These are phyloP conservation scores for Nesogale talazaci DNA, from an alignment of 2,113 vertebrate genomes.

Conservation along the genomic window DNA sequence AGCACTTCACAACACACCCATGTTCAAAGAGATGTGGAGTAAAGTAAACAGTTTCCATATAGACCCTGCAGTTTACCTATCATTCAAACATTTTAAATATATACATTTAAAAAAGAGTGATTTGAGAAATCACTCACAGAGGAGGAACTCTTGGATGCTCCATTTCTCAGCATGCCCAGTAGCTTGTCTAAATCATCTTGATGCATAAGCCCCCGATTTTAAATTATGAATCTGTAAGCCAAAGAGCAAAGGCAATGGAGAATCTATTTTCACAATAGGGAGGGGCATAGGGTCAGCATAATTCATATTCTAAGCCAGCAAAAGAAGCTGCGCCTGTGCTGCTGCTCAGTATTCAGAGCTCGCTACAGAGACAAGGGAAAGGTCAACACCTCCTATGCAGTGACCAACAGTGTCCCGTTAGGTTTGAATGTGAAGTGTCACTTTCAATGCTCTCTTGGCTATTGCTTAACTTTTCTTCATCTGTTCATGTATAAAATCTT, in stretches of 20 bases:
- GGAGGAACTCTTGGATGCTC: neutral
- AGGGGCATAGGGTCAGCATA: neutral
- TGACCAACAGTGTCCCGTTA: neutral
- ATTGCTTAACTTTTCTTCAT: neutral
- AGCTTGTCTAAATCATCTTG: neutral
- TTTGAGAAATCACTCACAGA: neutral
- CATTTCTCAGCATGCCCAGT: neutral
- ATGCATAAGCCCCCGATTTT: neutral
- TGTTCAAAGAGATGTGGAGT: neutral
- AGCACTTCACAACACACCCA: neutral
- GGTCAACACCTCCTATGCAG: neutral
- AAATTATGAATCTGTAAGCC: neutral
- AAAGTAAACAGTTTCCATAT: neutral
- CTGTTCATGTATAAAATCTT: neutral
- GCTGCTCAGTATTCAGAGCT: fast-evolving
- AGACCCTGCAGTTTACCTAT: neutral
- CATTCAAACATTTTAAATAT: neutral
- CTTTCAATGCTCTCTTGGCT: neutral
- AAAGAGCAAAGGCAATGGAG: neutral
- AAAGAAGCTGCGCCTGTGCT: neutral
- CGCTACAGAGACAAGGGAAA: fast-evolving
- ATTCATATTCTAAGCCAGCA: neutral
- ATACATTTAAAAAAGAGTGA: no score
- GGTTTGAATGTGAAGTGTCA: neutral
- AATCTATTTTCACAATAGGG: neutral